Evolutionary conservation across 2,113 vertebrate genomes (phyloP), one percentile per base, ranked within the genome.

Genomic region (Oncorhynchus masou): DNA sequence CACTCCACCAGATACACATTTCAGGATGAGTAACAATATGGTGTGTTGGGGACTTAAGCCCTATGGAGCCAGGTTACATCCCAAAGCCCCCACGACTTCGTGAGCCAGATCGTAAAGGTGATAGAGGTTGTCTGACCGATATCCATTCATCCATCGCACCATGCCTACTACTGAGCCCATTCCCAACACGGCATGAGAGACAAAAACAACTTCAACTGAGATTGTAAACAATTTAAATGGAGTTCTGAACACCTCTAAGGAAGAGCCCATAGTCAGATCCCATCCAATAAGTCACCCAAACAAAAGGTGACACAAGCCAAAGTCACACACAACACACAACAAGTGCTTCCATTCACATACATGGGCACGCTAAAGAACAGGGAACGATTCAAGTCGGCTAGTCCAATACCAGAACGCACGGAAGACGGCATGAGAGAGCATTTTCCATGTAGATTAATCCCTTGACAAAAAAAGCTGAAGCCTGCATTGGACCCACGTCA

Each of bases 361-460:
- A 90, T 92, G 89, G 91, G 89, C 89, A 88, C 83, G 86, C 86
- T 87, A 87, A 82, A 87, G 81, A 86, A 87, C 78, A 85, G 85
- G 78, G 83, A 87, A 85, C 83, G 68, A 86, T 90, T 91, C 89
- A 90, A 90, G 86, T 88, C 84, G 86, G 90, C 85, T 84, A 83
- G 89, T 90, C 90, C 87, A 90, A 69, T 87, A 84, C 77, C 12
- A 81, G 81, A 83, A 20, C 27, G 9, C 25, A 83, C 82, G 82
- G 87, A 82, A 88, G 85, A 88, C 87, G 82, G 79, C 73, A 86
- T 83, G 74, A 74, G 73, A 74, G 57, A 70, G 69, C 73, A 71
- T 89, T 90, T 92, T 91, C 85, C 87, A 91, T 87, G 81, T 88
- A 91, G 89, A 92, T 91, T 78, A 92, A 88, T 81, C 87, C 84